Conservation (phyloP, 2,888 invertebrate species). For the Arrhopalites spinosus region DNA sequence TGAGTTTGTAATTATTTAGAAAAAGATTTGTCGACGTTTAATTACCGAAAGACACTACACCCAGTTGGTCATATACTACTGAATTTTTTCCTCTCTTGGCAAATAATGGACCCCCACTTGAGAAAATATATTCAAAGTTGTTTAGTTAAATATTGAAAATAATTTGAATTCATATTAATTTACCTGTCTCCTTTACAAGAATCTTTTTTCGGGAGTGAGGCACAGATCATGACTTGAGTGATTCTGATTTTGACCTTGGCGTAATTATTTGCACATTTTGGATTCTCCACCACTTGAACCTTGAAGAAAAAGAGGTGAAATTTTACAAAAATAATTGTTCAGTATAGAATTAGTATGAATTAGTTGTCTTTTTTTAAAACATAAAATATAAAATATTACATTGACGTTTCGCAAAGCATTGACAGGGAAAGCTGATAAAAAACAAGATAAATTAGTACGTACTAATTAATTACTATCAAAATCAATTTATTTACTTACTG, state of each 20-base stretch:
- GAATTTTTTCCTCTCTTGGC: neutral
- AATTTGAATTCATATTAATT: neutral
- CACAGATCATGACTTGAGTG: slow-evolving; percentile 26
- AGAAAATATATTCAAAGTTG: neutral
- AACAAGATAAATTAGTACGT: too few relatives aligned
- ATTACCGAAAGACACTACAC: slow-evolving; percentile 24
- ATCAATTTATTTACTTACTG: too few relatives aligned
- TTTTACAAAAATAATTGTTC: neutral
- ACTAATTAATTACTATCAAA: too few relatives aligned
- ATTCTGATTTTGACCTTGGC: slow-evolving; percentile 22
- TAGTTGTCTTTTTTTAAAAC: too few relatives aligned
- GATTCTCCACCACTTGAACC: slow-evolving; percentile 25
- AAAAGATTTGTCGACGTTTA: too few relatives aligned
- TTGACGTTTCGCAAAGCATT: slow-evolving; percentile 1
- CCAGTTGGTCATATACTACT: slow-evolving; percentile 18
- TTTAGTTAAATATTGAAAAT: neutral
- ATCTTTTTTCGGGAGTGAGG: slow-evolving; percentile 17
- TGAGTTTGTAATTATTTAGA: too few relatives aligned
- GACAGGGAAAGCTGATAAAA: neutral
- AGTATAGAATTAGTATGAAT: neutral
- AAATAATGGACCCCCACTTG: slow-evolving; percentile 28
- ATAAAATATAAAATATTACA: neutral
- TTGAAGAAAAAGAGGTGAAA: neutral
- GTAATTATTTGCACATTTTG: slow-evolving; percentile 7
- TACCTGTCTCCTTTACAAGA: slow-evolving; percentile 32